These are phyloP conservation scores for Magallana ariakensis DNA, from an alignment of 1,140 invertebrate genomes.

Conservation along the genomic window DNA sequence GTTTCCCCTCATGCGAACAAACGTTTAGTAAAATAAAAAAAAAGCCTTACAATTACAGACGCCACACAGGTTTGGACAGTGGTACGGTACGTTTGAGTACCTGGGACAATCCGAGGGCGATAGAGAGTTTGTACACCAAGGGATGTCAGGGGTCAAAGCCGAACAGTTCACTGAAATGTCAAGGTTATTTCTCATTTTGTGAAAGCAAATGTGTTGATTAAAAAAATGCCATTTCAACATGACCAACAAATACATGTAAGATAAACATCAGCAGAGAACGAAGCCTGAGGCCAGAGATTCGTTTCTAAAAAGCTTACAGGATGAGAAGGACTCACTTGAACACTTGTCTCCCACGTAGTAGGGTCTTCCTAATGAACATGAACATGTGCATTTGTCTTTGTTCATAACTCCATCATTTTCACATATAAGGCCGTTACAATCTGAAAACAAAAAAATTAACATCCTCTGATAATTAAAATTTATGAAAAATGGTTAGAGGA, in stretches of 20 bases:
- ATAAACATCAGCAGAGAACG: too few species aligned
- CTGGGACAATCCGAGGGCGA: background rate
- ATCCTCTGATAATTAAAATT: background rate
- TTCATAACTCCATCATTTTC: conserved; percentile 8
- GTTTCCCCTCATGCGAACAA: too few species aligned
- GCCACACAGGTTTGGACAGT: background rate
- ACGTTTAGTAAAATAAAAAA: background rate
- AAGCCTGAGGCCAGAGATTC: too few species aligned
- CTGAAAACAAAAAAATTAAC: background rate
- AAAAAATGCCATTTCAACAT: too few species aligned
- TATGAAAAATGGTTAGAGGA: too few species aligned
- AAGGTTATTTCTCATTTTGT: background rate
- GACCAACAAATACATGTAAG: too few species aligned
- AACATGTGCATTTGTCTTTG: background rate
- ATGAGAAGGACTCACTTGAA: conserved; percentile 2
- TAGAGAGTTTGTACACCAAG: background rate
- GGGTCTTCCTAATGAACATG: background rate
- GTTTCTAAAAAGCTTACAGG: background rate
- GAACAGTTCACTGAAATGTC: conserved; percentile 6
- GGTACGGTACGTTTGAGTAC: background rate
- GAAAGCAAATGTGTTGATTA: too few species aligned
- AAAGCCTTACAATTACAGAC: conserved; percentile 11
- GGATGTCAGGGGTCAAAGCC: background rate
- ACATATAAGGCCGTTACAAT: background rate
- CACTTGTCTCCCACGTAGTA: background rate